phyloP scores from a whole-genome alignment of 1,140 invertebrate species.

The Physella acuta region DNA sequence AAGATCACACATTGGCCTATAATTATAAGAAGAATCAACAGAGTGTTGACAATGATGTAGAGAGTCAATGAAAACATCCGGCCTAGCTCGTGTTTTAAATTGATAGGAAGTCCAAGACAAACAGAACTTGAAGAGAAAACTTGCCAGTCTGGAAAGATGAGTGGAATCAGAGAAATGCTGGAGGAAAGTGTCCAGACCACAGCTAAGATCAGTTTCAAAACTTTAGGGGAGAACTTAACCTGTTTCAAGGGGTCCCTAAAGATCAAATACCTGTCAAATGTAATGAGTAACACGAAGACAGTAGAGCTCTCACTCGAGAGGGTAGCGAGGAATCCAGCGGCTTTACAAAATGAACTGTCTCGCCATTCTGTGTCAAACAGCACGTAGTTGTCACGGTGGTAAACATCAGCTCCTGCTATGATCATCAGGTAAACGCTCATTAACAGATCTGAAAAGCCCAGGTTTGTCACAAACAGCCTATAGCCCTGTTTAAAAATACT shows the following conservation, averaged over 20 bases:
- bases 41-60: conserved; percentile 25
- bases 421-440: conserved; percentile 53
- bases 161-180: not conserved
- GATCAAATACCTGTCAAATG: conserved; percentile 39
- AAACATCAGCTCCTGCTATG: conserved; percentile 35
- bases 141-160: not conserved
- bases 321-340: conserved; percentile 45
- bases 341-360: conserved; percentile 34
- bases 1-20: conserved; percentile 22
- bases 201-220: not conserved
- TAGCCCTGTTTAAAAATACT: conserved; percentile 28
- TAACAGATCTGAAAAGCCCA: conserved; percentile 45
- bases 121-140: conserved; percentile 2
- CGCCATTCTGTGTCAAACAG: conserved; percentile 40
- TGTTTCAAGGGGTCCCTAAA: conserved; percentile 41
- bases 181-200: not conserved
- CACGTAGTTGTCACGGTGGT: conserved; percentile 38
- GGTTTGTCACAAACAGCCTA: conserved; percentile 43
- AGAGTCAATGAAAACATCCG: conserved; percentile 23
- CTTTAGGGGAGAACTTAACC: not conserved
- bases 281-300: conserved; percentile 29
- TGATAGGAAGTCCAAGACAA: conserved; percentile 23
- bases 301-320: conserved; percentile 34
- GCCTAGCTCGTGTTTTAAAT: not conserved
- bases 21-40: conserved; percentile 24